Percentiles rank a stretch among this genome's conserved stretches.
Conservation (phyloP, 2,797 vertebrate species). For the Gadopsis marmoratus region DNA sequence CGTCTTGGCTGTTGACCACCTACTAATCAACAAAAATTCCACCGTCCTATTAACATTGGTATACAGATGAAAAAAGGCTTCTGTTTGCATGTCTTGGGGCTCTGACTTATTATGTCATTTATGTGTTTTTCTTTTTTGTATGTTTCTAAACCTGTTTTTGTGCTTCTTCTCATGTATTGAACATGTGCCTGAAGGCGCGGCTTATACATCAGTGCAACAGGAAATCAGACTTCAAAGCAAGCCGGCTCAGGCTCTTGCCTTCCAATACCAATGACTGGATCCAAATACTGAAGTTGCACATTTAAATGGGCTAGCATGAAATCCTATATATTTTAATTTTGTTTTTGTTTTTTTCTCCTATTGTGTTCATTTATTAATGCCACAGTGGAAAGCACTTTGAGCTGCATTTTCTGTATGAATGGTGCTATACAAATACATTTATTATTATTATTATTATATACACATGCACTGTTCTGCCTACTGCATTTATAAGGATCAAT, state of each 20-base stretch:
- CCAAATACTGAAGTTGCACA: constrained; percentile 43
- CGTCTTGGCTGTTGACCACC: constrained; percentile 47
- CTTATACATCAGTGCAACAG: constrained; percentile 51
- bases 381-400: too few species aligned
- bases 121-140: not conserved
- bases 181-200: constrained; percentile 36
- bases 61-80: constrained; percentile 13
- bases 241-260: constrained; percentile 23
- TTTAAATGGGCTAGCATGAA: constrained; percentile 52
- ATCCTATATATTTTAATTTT: too few species aligned
- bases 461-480: constrained; percentile 8
- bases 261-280: constrained; percentile 45
- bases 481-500: constrained; percentile 25
- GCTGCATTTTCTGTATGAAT: too few species aligned
- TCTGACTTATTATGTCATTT: constrained; percentile 12
- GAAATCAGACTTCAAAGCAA: constrained; percentile 62
- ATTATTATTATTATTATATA: too few species aligned
- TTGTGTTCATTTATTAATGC: too few species aligned
- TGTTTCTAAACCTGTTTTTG: constrained; percentile 16
- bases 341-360: too few species aligned
- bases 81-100: constrained; percentile 20
- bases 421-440: too few species aligned
- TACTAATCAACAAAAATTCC: constrained; percentile 51
- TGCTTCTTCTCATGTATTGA: constrained; percentile 31
- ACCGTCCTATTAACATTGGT: constrained; percentile 33